Conservation (phyloP, 2,113 vertebrate genomes). For the Progne subis region DNA sequence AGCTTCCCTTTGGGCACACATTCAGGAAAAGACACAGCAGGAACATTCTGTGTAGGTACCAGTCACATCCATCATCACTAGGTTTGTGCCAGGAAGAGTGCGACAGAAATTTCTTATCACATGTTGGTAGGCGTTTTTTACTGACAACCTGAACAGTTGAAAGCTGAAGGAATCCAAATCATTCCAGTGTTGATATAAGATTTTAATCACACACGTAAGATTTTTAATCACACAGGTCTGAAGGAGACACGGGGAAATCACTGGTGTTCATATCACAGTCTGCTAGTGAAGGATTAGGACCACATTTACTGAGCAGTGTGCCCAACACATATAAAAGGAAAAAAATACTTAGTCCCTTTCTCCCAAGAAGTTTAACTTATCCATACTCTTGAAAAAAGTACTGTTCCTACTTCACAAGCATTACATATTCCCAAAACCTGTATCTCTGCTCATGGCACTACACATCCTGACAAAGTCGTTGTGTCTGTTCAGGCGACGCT, state of each 20-base stretch:
- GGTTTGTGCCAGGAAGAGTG: not conserved
- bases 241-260: not conserved
- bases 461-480: not conserved
- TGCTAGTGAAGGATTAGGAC: not conserved
- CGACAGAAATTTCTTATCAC: not conserved
- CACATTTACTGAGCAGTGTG: not conserved
- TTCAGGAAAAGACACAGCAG: not conserved
- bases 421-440: not conserved
- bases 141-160: not conserved
- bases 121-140: not conserved
- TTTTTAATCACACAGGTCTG: not conserved
- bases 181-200: not conserved
- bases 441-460: not conserved
- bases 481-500: not conserved
- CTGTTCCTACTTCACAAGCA: not conserved
- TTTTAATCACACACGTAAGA: not conserved
- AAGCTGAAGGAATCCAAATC: not conserved
- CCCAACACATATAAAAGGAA: not conserved
- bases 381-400: not conserved
- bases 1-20: not conserved
- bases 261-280: not conserved
- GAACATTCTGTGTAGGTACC: not conserved
- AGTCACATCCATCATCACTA: not conserved
- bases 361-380: not conserved
- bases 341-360: not conserved